phyloP scores from a whole-genome alignment of 2,888 invertebrate species.

The Notodonta ziczac region DNA sequence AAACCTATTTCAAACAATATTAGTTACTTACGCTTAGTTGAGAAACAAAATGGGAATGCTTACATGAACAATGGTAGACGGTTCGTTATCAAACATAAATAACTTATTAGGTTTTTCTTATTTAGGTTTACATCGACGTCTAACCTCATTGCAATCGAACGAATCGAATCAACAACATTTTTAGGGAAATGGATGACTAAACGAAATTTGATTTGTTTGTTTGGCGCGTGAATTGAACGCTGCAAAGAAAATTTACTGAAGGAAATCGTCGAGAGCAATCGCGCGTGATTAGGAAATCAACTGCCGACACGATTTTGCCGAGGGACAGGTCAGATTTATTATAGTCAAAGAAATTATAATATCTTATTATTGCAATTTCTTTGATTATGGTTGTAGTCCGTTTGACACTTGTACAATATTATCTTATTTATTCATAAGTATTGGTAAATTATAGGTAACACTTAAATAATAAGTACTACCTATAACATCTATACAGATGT shows the following conservation, averaged over 20 bases:
- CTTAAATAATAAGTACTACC: too few species aligned
- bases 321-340: conserved; percentile 13
- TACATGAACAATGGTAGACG: conserved; percentile 18
- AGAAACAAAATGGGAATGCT: conserved; percentile 12
- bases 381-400: too few species aligned
- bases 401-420: too few species aligned
- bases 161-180: conserved; percentile 35
- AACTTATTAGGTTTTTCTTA: too few species aligned
- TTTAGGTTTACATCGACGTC: conserved; percentile 17
- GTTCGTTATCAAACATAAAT: neutral
- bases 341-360: neutral
- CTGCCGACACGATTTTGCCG: conserved; percentile 17
- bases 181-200: conserved; percentile 40
- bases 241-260: conserved; percentile 34
- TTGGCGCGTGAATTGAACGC: conserved; percentile 33
- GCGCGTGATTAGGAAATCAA: conserved; percentile 38
- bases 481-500: too few species aligned
- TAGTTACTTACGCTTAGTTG: too few species aligned
- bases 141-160: conserved; percentile 26
- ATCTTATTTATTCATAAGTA: too few species aligned
- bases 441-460: too few species aligned
- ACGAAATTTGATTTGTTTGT: conserved; percentile 47
- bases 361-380: too few species aligned
- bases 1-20: too few species aligned
- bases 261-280: conserved; percentile 35